Conservation (phyloP, 1,140 invertebrate species). For the Nephotettix cincticeps region DNA sequence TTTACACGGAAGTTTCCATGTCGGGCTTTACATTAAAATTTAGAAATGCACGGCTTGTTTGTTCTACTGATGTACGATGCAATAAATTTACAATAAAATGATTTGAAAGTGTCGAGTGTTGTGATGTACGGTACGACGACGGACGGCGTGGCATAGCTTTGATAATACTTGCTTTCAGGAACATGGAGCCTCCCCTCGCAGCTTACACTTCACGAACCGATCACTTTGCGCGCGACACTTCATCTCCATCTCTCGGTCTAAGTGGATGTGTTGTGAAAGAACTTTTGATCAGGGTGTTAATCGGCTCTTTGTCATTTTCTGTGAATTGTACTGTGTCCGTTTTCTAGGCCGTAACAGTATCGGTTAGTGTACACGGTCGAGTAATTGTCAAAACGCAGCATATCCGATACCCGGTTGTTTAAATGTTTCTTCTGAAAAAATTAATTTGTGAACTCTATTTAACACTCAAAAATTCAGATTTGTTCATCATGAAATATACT, state of each 20-base stretch:
- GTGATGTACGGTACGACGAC: background rate
- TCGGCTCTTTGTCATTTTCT: constrained; percentile 31
- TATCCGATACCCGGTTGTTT: constrained; percentile 14
- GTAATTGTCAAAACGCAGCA: background rate
- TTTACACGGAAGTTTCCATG: constrained; percentile 14
- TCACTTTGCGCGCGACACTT: constrained; percentile 31
- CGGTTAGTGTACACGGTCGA: constrained; percentile 1
- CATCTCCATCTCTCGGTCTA: constrained; percentile 20
- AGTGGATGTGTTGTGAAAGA: constrained; percentile 30
- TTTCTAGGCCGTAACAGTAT: constrained; percentile 26
- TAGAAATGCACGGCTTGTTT: constrained; percentile 24
- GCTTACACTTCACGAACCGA: constrained; percentile 29
- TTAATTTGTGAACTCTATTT: constrained; percentile 7
- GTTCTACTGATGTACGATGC: constrained; percentile 23
- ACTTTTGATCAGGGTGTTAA: constrained; percentile 29
- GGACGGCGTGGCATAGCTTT: constrained; percentile 29
- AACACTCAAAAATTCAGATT: constrained; percentile 13
- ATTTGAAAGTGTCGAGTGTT: constrained; percentile 12
- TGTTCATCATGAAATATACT: constrained; percentile 21
- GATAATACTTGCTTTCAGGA: constrained; percentile 29
- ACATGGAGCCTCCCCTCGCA: constrained; percentile 13
- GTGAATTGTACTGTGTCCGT: constrained; percentile 32
- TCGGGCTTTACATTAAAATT: constrained; percentile 19
- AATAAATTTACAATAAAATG: constrained; percentile 28
- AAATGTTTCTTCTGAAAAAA: background rate